Evolutionary conservation across 1,140 invertebrate species (phyloP), one percentile per base, ranked within the genome.

Genomic region (Hermetia illucens): DNA sequence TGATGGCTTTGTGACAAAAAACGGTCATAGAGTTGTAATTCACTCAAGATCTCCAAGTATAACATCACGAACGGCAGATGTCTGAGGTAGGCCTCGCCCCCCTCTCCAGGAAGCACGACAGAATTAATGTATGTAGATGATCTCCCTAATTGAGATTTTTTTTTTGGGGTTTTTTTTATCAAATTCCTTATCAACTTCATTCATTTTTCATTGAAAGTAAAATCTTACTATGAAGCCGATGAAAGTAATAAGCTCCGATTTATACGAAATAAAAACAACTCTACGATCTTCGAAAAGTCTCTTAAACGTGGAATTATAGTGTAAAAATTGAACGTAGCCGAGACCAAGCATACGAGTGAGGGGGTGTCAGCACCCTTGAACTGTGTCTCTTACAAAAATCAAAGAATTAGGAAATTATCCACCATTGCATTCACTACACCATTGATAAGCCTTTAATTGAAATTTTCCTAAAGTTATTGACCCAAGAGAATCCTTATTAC

Each of bases 11-110:
- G 72, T 77, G 39, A 82, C 78, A 43, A 83, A 82, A 63, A 83
- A 84, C 61, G 84, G 83, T 38, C 82, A 86, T 65, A 81, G 82
- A 58, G 85, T 90, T 52, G 84, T 90, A 57, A 82, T 90, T 55
- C 82, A 85, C 63, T 82, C 78, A 56, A 74, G 80, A 51, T 87
- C 82, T 55, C 79, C 81, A 43, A 84, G 80, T 55, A 72, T 80
- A 48, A 80, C 79, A 46, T 84, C 81, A 50, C 69, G 74, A 48
- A 77, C 77, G 44, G 80, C 80, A 50, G 80, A 86, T 64, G 81
- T 84, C 66, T 86, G 79, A 83, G 68, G 66, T 58, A 58, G 65
- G 69, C 63, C 68, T 63, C 64, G 64, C 64, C 68, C 71, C 65
- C 69, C 68, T 63, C 66, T 63, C 51, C 53, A 60, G 53, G 56